phyloP scores from a whole-genome alignment of 2,888 invertebrate genomes.

The Achlya flavicornis region DNA sequence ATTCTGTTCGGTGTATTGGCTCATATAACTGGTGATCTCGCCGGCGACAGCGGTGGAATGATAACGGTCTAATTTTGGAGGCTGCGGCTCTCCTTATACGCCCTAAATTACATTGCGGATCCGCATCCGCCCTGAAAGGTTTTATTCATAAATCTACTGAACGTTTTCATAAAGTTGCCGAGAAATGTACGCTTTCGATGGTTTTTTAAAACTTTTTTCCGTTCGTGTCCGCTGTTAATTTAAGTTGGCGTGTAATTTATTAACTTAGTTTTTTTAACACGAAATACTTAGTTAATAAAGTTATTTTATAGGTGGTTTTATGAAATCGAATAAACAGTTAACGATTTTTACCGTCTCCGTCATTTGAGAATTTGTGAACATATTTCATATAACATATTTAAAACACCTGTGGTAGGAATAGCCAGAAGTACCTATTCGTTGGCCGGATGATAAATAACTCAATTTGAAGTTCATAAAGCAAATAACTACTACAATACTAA shows the following conservation, averaged over 20 bases:
- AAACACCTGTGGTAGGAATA: too few species aligned
- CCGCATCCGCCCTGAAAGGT: constrained; percentile 79
- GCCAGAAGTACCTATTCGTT: too few species aligned
- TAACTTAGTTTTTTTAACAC: constrained; percentile 26
- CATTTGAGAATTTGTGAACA: not conserved
- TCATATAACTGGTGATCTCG: constrained; percentile 80
- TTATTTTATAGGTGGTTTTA: not conserved
- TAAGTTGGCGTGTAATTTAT: constrained; percentile 40
- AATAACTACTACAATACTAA: too few species aligned
- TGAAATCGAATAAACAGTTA: not conserved
- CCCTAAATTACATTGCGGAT: constrained; percentile 78
- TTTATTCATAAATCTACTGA: constrained; percentile 82
- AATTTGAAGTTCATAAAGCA: too few species aligned
- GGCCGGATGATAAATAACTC: too few species aligned
- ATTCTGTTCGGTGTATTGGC: constrained; percentile 82
- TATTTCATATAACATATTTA: too few species aligned
- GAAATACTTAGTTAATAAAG: constrained; percentile 5
- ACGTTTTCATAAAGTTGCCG: constrained; percentile 79
- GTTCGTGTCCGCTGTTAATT: constrained; percentile 42
- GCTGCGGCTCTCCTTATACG: constrained; percentile 68
- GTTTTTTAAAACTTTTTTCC: constrained; percentile 57
- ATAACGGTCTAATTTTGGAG: constrained; percentile 81
- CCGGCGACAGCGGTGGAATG: constrained; percentile 78
- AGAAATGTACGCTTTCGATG: constrained; percentile 68
- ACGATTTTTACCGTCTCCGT: not conserved